Base-by-base conservation (phyloP, 2,797 vertebrate genomes). In the Tenualosa ilisha region DNA sequence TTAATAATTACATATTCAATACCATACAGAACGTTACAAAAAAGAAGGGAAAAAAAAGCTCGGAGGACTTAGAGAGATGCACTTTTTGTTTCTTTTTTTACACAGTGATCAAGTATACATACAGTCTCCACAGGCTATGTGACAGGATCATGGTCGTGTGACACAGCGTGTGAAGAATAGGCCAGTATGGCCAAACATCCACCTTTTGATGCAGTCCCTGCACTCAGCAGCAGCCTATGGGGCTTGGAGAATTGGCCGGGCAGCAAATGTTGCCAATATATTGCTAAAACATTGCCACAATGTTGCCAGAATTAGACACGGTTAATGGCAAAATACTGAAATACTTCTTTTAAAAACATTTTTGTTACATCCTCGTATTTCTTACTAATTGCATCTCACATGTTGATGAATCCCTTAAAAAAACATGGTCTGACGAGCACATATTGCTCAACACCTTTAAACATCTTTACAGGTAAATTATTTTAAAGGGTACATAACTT, bases 61-160 rank as follows among this genome's bases (percentile, higher is more conserved):
- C 95, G 94, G 96, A 95, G 94, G 94, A 95, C 95, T 96, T 93
- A 95, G 95, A 95, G 93, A 95, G 93, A 92, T 94, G 93, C 95
- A 96, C 95, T 96, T 79, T 54, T 59, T 82, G 43, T 85, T 68
- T 87, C 88, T 85, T 86, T 59, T 96, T 93, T 90, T 95, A 93
- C 91, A 96, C 92, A 95, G 96, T 94, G 94, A 96, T 94, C 95
- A 93, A 94, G 95, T 96, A 96, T 95, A 93, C 95, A 94, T 96
- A 96, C 95, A 95, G 96, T 96, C 96, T 96, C 94, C 96, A 97
- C 97, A 96, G 97, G 97, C 96, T 95, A 96, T 91, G 95, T 95
- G 94, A 95, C 93, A 92, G 93, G 93, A 88, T 89, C 13, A 85
- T 89, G 85, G 86, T 83, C 88, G 85, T 87, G 87, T 82, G 82